Evolutionary conservation across 2,113 vertebrate genomes (phyloP).

Genomic region (Phylloscopus trochilus): DNA sequence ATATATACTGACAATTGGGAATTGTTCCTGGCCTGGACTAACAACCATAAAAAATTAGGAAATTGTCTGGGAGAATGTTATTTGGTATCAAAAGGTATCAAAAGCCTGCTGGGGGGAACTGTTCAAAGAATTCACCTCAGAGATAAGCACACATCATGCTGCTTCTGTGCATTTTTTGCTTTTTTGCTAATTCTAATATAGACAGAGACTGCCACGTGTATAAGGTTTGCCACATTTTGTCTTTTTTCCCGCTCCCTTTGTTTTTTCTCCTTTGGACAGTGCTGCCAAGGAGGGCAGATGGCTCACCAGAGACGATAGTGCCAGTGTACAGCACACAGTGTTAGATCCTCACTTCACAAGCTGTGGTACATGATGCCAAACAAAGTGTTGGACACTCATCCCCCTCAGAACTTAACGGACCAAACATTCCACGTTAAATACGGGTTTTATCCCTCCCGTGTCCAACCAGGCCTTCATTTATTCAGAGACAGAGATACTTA

Average conservation of each 20-base stretch:
- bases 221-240: not conserved
- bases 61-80: not conserved
- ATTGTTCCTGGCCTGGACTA: not conserved
- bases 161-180: not conserved
- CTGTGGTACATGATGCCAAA: not conserved
- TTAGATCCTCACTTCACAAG: not conserved
- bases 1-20: not conserved
- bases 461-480: constrained; percentile 7
- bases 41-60: not conserved
- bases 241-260: rapidly evolving
- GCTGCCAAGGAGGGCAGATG: not conserved
- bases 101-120: not conserved
- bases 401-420: not conserved
- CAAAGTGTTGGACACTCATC: not conserved
- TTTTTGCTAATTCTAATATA: not conserved
- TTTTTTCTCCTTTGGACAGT: not conserved
- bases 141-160: not conserved
- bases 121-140: not conserved
- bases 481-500: constrained; percentile 22
- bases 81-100: not conserved
- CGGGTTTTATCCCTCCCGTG: not conserved
- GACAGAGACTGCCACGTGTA: rapidly evolving
- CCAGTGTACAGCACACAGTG: not conserved
- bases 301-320: not conserved
- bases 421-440: not conserved